Conservation (phyloP, 1,140 invertebrate genomes). For the Apis cerana region DNA sequence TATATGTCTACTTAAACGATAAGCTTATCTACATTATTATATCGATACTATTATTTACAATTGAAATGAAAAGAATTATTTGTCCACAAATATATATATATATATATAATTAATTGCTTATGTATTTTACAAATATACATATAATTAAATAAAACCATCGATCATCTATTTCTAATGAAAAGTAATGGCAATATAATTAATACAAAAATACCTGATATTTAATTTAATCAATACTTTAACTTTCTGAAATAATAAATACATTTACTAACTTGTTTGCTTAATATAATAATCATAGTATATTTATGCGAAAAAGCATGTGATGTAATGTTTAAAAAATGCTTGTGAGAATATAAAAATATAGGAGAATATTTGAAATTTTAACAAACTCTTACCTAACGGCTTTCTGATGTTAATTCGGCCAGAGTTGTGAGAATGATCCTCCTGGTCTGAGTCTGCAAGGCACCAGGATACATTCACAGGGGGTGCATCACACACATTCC, state of each 20-base stretch:
- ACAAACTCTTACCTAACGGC: conserved; percentile 78
- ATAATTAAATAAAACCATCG: background rate
- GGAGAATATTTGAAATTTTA: conserved; percentile 19
- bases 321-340: conserved; percentile 27
- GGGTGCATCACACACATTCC: conserved; percentile 80
- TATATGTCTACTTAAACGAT: background rate
- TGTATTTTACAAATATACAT: background rate
- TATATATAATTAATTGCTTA: background rate
- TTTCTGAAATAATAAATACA: conserved; percentile 20
- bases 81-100: background rate
- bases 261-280: conserved; percentile 9
- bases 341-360: conserved; percentile 27
- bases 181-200: background rate
- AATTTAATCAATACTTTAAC: conserved; percentile 14
- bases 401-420: conserved; percentile 80
- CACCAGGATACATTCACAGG: conserved; percentile 80
- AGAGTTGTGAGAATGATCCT: conserved; percentile 79
- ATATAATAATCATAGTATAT: conserved; percentile 6
- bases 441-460: conserved; percentile 82
- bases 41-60: conserved; percentile 5
- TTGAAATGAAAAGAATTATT: conserved; percentile 3
- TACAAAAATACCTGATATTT: conserved; percentile 3
- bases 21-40: background rate
- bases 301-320: conserved; percentile 43
- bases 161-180: conserved; percentile 6